Conservation (phyloP, 2,113 vertebrate species). For the Dicerorhinus sumatrensis region DNA sequence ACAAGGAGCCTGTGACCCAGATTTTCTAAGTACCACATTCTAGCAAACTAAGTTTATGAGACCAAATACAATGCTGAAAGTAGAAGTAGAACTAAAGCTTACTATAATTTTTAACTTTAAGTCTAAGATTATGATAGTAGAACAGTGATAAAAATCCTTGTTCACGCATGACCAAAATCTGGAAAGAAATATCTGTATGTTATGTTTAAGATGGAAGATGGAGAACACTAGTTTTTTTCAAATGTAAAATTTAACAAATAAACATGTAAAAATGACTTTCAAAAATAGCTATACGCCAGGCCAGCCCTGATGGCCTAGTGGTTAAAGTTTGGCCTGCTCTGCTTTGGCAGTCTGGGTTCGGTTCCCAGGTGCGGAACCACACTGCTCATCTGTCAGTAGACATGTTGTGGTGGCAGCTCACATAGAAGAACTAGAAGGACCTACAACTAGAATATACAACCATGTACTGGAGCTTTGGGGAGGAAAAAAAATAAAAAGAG, state of each 20-base stretch:
- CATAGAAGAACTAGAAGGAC: no score
- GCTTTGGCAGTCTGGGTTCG: no score
- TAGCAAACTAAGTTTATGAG: neutral
- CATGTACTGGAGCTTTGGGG: no score
- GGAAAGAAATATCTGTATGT: neutral
- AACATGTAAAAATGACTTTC: neutral
- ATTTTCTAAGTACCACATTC: neutral
- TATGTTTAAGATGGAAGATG: neutral
- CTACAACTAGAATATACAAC: no score
- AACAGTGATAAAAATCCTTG: neutral
- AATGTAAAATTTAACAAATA: neutral
- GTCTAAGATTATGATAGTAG: slow-evolving; percentile 2
- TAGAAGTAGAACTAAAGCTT: neutral
- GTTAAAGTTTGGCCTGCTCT: no score
- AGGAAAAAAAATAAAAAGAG: no score
- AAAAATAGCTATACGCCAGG: neutral
- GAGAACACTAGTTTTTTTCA: neutral
- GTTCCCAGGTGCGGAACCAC: no score
- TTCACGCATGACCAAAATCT: neutral
- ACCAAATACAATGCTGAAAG: neutral
- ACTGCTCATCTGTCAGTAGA: no score
- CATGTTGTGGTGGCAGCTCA: no score
- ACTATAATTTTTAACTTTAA: slow-evolving; percentile 22
- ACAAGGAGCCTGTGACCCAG: neutral
- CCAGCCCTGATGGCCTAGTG: no score